Base-by-base conservation (phyloP, 2,888 invertebrate species). In the Graphium colonna region DNA sequence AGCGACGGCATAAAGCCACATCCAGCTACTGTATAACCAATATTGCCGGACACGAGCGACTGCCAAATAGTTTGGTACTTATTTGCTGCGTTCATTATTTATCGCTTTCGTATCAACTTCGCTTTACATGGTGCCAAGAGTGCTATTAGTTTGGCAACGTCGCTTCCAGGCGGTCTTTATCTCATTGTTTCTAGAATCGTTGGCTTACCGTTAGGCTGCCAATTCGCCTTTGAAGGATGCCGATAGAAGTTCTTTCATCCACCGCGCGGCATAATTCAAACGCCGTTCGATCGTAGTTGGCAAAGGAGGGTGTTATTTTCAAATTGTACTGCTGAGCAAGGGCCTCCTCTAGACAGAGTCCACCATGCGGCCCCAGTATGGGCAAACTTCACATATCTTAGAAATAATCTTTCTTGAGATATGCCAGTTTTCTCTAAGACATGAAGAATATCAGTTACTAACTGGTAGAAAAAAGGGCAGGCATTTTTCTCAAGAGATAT, bases 21-120 rank as follows among this genome's bases (percentile, higher is more conserved):
- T 86, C 84, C 51, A 82, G 78, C 9, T 15, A 1, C 12, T 33
- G 13, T 69, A 70, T 13, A 10, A 62, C 69, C 77, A 18, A 0
- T 8, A 42, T 13, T 52, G 68, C 73, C 69, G 79, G 80, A 80
- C 83, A 82, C 69, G 73, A 72, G 64, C 63, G 71, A 43, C 74
- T 82, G 88, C 88, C 88, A 89, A 89, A 87, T 82, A 81, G 80
- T 82, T 84, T 78, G 36, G 82, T 79, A 76, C 75, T 82, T 87
- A 86, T 87, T 87, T 85, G 80, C 78, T 73, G 74, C 67, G 63
- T 58, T 59, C 69, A 77, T 88, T 79, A 88, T 87, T 87, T 87
- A 89, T 81, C 63, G 68, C 73, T 63, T 60, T 72, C 65, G 73
- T 86, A 88, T 88, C 81, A 86, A 84, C 77, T 84, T 57, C 69